Conservation (phyloP, 2,888 invertebrate species). For the Phymatocera aterrima region DNA sequence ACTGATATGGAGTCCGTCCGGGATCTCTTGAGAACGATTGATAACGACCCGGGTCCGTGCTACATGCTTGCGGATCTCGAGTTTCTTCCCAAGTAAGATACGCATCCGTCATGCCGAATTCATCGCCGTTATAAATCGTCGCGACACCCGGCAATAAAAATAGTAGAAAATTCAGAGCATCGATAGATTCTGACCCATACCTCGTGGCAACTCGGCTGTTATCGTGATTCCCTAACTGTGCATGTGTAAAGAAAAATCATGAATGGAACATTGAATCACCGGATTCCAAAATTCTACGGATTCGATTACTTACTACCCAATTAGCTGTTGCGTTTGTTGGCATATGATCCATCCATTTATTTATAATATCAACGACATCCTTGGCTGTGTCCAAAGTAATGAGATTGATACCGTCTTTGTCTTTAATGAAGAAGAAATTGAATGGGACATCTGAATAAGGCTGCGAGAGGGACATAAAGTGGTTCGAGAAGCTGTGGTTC, state of each 20-base stretch:
- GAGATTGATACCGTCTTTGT: background rate
- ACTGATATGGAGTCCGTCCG: conserved; percentile 88
- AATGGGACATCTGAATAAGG: no score
- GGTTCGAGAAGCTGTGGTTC: no score
- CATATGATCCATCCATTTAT: conserved; percentile 15
- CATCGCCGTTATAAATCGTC: conserved; percentile 31
- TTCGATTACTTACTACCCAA: conserved; percentile 37
- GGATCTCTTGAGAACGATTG: conserved; percentile 82
- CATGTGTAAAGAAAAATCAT: background rate
- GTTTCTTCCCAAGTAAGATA: conserved; percentile 79
- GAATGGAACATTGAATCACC: background rate
- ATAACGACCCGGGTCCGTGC: conserved; percentile 78
- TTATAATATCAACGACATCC: background rate
- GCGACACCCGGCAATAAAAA: conserved; percentile 27
- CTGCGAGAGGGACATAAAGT: no score
- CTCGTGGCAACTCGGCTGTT: no score
- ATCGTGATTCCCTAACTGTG: conserved; percentile 71
- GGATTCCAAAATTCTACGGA: background rate
- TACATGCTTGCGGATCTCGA: conserved; percentile 79
- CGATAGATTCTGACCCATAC: background rate
- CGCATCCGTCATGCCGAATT: conserved; percentile 27
- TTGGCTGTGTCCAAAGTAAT: no score
- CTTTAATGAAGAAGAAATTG: no score
- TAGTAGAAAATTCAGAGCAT: background rate
- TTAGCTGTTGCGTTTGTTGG: conserved; percentile 22